Conservation (phyloP, 1,140 invertebrate genomes). For the Drosophila lini region DNA sequence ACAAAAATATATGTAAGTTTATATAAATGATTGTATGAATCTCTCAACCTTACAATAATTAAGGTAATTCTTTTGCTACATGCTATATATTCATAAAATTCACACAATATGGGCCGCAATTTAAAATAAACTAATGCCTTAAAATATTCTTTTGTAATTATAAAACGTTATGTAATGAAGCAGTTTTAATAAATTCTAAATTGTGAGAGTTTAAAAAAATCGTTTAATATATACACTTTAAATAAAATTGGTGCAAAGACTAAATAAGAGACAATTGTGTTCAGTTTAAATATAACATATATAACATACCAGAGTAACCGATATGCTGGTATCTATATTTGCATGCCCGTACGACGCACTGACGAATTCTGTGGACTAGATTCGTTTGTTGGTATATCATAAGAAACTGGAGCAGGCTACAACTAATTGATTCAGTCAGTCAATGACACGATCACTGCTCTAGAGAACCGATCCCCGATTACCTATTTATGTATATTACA, state of each 20-base stretch:
- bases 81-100: background rate
- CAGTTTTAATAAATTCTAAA: background rate
- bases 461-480: background rate
- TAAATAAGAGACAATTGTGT: background rate
- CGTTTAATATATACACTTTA: constrained; percentile 1
- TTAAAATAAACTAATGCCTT: background rate
- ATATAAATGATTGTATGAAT: constrained; percentile 32
- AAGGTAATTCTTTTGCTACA: constrained; percentile 30
- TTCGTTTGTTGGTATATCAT: constrained; percentile 36
- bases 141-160: background rate
- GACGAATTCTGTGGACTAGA: constrained; percentile 48
- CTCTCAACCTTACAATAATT: constrained; percentile 34
- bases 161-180: background rate
- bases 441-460: constrained; percentile 1
- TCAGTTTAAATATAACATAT: no score
- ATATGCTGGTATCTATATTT: constrained; percentile 21
- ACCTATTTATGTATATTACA: constrained; percentile 26
- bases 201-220: background rate
- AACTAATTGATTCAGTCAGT: constrained; percentile 10
- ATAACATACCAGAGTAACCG: constrained; percentile 15
- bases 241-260: background rate
- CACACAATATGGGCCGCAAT: constrained; percentile 20
- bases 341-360: constrained; percentile 18
- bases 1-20: constrained; percentile 61
- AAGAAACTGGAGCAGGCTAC: constrained; percentile 18